Evolutionary conservation across 2,797 vertebrate genomes (phyloP).

Genomic region (Chaenodraco wilsoni): DNA sequence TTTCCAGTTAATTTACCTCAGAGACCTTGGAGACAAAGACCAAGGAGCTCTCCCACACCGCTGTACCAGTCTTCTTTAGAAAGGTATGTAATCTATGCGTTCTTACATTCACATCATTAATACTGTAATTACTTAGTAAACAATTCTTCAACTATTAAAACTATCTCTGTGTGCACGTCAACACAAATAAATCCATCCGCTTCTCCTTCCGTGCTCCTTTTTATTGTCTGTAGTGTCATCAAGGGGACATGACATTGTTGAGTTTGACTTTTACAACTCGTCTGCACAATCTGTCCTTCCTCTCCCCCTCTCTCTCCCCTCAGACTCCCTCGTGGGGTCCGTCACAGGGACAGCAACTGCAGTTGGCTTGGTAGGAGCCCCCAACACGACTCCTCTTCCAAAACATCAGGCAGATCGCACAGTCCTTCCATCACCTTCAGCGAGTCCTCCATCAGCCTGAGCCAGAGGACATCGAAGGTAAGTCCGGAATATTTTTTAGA

Average conservation of each 20-base stretch:
- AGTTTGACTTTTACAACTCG: slow-evolving; percentile 54
- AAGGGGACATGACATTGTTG: slow-evolving; percentile 50
- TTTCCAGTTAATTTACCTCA: slow-evolving; percentile 79
- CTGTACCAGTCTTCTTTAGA: slow-evolving; percentile 75
- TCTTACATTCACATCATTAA: background rate
- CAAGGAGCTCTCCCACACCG: slow-evolving; percentile 75
- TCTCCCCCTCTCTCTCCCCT: slow-evolving; percentile 4
- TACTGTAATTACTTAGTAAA: background rate
- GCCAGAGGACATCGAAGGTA: slow-evolving; percentile 84
- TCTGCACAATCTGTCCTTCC: slow-evolving; percentile 34
- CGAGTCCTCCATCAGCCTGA: slow-evolving; percentile 81
- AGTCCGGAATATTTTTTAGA: background rate
- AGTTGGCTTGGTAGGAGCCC: slow-evolving; percentile 81
- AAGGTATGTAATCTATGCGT: slow-evolving; percentile 62
- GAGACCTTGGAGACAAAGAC: slow-evolving; percentile 80
- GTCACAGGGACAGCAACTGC: slow-evolving; percentile 80
- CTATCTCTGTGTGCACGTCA: slow-evolving; percentile 11
- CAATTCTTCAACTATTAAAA: background rate
- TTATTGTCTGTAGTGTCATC: slow-evolving; percentile 36
- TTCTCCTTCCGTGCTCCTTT: background rate
- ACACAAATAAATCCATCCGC: slow-evolving; percentile 12
- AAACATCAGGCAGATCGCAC: slow-evolving; percentile 73
- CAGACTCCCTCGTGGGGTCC: slow-evolving; percentile 77
- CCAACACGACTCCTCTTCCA: slow-evolving; percentile 76
- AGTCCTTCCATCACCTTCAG: slow-evolving; percentile 82